Evolutionary conservation across 2,113 vertebrate genomes (phyloP).

Genomic region (Tympanuchus pallidicinctus): DNA sequence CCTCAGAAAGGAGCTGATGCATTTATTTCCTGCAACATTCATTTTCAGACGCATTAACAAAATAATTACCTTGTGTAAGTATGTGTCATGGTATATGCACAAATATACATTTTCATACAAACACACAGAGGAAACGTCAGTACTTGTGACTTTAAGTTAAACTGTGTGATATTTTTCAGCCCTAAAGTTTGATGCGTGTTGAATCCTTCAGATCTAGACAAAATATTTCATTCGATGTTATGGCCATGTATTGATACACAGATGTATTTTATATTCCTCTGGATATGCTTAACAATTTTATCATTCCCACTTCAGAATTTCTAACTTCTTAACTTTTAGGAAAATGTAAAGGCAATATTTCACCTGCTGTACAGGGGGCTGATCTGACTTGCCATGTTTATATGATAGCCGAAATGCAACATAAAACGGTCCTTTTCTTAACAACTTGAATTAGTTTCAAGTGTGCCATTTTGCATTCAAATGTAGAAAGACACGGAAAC

Average conservation of each 20-base stretch:
- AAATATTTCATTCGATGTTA: slow-evolving; percentile 44
- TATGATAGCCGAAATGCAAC: slow-evolving; percentile 75
- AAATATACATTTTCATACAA: background rate
- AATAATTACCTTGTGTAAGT: slow-evolving; percentile 2
- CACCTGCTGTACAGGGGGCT: slow-evolving; percentile 44
- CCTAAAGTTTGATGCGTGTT: slow-evolving; percentile 23
- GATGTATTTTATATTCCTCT: slow-evolving; percentile 57
- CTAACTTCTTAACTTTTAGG: slow-evolving; percentile 70
- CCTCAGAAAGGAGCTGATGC: background rate
- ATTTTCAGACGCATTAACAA: slow-evolving; percentile 1
- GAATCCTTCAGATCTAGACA: slow-evolving; percentile 44
- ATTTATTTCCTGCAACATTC: background rate
- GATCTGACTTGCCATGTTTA: slow-evolving; percentile 74
- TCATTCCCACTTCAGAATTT: slow-evolving; percentile 63
- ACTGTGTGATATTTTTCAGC: slow-evolving; percentile 27
- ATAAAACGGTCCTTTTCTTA: slow-evolving; percentile 79
- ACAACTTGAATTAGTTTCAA: slow-evolving; percentile 85
- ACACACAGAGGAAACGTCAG: background rate
- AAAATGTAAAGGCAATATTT: slow-evolving; percentile 70
- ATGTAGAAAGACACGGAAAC: slow-evolving; percentile 85
- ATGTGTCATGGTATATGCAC: background rate
- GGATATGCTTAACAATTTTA: slow-evolving; percentile 64
- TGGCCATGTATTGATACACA: slow-evolving; percentile 15
- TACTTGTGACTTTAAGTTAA: slow-evolving; percentile 16
- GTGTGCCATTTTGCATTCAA: slow-evolving; percentile 86